Evolutionary conservation across 2,888 invertebrate genomes (phyloP), one percentile per base, ranked within the genome.

Genomic region (Lepidochitona cinerea): DNA sequence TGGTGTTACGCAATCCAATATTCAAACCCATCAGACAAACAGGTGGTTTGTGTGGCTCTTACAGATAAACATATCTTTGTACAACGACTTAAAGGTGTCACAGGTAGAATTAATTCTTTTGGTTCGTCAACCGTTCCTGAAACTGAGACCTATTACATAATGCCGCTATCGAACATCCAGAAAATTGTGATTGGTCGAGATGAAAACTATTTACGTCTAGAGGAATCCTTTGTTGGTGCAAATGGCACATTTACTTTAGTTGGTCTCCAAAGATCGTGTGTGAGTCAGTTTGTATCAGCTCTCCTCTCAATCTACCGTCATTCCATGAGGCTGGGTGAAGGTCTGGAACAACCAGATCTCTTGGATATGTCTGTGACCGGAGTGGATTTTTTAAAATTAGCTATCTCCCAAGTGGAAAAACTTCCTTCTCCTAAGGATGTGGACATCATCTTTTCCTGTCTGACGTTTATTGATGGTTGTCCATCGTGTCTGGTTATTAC

Each of bases 211-310:
- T 67, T 89, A 6, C 79, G 88, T 0, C 74, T 90, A 1, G 89
- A 89, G 72, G 89, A 89, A 75, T 85, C 88, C 0, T 89, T 87
- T 75, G 85, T 88, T 23, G 88, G 87, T 1, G 80, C 86, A 4
- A 77, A 83, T 68, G 89, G 88, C 18, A 87, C 86, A 26, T 86
- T 88, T 77, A 85, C 84, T 2, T 76, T 90, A 14, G 76, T 88
- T 37, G 84, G 81, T 0, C 71, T 83, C 53, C 87, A 87, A 73
- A 72, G 83, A 0, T 79, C 78, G 36, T 80, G 78, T 35, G 84
- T 87, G 6, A 84, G 86, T 70, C 76, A 79, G 1, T 89, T 89
- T 76, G 78, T 85, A 41, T 83, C 85, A n/a, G 77, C 78, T 12
- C 72, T 89, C 70, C 80, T 77, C 66, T 49, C 72, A 9, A 77